A percentile compares a stretch with the other conserved stretches of the same genome.
Evolutionary conservation across 1,140 invertebrate genomes (phyloP).

Genomic region (Cydia fagiglandana): DNA sequence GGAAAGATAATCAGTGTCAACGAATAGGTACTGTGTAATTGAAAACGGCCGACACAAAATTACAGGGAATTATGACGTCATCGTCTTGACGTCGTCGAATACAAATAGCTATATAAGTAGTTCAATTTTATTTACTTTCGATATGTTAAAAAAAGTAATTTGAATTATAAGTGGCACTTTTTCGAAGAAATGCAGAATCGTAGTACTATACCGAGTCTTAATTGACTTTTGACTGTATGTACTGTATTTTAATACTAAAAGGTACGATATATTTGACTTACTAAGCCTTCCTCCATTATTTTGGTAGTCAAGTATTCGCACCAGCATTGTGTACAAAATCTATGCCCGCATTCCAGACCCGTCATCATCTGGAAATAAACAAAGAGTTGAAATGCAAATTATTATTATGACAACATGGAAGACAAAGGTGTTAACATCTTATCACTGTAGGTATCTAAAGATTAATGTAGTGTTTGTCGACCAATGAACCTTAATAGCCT

Average conservation of each 20-base stretch:
- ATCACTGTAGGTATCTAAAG: background rate
- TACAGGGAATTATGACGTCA: background rate
- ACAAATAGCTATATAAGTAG: background rate
- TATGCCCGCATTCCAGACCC: conserved; percentile 97
- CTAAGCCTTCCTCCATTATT: conserved; percentile 97
- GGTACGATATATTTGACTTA: conserved; percentile 50
- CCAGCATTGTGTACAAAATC: conserved; percentile 97
- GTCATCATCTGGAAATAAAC: conserved; percentile 92
- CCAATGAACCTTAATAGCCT: background rate
- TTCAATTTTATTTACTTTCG: background rate
- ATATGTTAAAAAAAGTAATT: background rate
- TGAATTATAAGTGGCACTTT: background rate
- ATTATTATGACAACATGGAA: conserved; percentile 32
- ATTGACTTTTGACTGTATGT: background rate
- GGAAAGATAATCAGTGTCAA: background rate
- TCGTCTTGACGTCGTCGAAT: background rate
- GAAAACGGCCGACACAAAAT: background rate
- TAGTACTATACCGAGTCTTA: background rate
- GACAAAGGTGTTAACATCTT: conserved; percentile 24
- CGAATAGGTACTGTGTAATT: background rate
- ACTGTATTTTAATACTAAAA: background rate
- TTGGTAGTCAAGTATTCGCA: conserved; percentile 98
- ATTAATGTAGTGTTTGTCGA: background rate
- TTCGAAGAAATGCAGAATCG: background rate
- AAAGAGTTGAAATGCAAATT: conserved; percentile 2